A percentile compares a stretch with the other conserved stretches of the same genome.
Conservation (phyloP, 1,140 invertebrate species). For the Halesus radiatus region DNA sequence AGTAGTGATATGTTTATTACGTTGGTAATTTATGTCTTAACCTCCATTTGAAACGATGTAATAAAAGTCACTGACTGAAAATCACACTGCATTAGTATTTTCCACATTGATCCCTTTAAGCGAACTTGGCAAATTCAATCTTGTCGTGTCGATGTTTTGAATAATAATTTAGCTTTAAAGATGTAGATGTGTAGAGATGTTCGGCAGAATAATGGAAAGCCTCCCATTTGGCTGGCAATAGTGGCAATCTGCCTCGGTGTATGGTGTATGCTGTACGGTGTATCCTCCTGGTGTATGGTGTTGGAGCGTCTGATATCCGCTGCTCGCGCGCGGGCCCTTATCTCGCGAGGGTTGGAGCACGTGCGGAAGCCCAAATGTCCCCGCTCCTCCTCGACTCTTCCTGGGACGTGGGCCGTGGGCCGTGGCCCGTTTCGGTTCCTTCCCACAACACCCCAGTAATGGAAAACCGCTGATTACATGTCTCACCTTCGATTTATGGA, state of each 20-base stretch:
- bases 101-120: no score
- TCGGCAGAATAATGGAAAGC: neutral
- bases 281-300: no score
- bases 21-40: no score
- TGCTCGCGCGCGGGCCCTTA: constrained; percentile 40
- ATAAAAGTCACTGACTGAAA: no score
- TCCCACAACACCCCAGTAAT: constrained; percentile 9
- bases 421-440: no score
- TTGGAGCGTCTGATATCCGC: neutral
- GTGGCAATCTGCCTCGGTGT: neutral
- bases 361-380: constrained; percentile 51
- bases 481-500: constrained; percentile 19
- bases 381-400: neutral
- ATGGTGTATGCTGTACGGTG: no score
- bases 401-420: neutral
- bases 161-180: neutral
- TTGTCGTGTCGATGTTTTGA: neutral
- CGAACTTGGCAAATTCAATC: neutral
- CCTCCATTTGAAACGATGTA: no score
- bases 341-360: constrained; percentile 30
- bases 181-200: neutral
- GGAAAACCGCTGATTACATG: constrained; percentile 22
- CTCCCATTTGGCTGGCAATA: neutral
- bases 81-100: no score
- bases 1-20: no score